Evolutionary conservation across 2,113 vertebrate genomes (phyloP), one percentile per base, ranked within the genome.

Genomic region (Myotis brandtii): DNA sequence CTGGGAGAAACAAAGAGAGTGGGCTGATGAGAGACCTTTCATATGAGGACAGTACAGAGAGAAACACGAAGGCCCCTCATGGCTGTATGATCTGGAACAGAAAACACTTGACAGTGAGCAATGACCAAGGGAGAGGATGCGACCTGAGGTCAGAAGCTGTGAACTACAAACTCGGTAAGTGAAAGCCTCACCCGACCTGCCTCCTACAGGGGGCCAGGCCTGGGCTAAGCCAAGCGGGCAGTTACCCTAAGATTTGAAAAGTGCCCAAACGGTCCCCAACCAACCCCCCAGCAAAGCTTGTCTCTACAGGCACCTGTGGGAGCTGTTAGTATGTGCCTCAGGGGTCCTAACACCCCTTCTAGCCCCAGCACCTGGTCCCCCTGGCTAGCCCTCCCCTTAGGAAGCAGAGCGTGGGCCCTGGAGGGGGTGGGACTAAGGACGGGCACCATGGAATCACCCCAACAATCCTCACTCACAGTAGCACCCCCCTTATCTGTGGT

Each of bases 241-340:
- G 7, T n/a, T 46, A n/a, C 18, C 16, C 30, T 13, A 40, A 4
- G 32, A 75, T 64, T 23, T 62, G 43, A 56, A 48, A 84, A 75
- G 30, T 40, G 2, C 13, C n/a, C 6, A 43, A 21, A n/a, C 23
- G 4, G 23, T 37, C 13, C 32, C 30, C 27, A 32, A 9, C 48
- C 17, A 48, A 54, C 2, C 18, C 8, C n/a, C 5, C 3, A 56
- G 52, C 18, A 37, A n/a, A 62, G 30, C 54, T 32, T 0, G 0
- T 48, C 17, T 89, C 21, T 9, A 27, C 43, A 43, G 48, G 10
- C 43, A 43, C 18, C 32, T 23, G 11, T 9, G 6, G 32, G 48
- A 73, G 21, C 3, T 8, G 7, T 30, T 30, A 69, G 9, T n/a
- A 8, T 25, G 21, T 86, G 34, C 23, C 17, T 4, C 40, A 67